Conservation (phyloP, 64 coral and sea anemone genomes). For the Stichodactyla helianthus region DNA sequence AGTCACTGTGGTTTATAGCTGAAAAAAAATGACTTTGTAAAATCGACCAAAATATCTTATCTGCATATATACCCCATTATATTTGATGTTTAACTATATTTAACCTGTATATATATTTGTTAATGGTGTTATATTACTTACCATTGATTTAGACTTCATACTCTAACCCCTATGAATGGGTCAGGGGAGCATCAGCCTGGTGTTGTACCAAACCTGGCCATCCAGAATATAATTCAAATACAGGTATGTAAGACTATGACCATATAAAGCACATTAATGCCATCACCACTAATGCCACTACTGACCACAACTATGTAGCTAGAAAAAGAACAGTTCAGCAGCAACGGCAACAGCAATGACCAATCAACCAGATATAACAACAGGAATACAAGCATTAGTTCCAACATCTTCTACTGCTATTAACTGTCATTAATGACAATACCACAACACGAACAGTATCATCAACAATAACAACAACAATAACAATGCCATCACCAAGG, state of each 20-base stretch:
- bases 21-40: too few species aligned
- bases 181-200: slow-evolving; percentile 56
- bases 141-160: slow-evolving; percentile 52
- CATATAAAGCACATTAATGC: background rate
- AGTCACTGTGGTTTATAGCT: too few species aligned
- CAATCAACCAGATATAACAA: background rate
- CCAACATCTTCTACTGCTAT: too few species aligned
- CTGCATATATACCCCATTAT: too few species aligned
- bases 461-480: too few species aligned
- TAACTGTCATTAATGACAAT: too few species aligned
- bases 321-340: background rate
- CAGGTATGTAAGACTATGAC: slow-evolving; percentile 29
- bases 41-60: too few species aligned
- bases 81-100: too few species aligned
- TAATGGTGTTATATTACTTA: background rate
- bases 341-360: background rate
- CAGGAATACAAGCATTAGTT: too few species aligned
- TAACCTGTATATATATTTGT: too few species aligned
- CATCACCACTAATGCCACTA: background rate
- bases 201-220: slow-evolving; percentile 53
- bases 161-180: slow-evolving; percentile 36
- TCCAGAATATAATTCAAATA: slow-evolving; percentile 58
- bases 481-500: too few species aligned
- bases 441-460: too few species aligned
- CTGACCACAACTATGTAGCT: background rate